phyloP scores from a whole-genome alignment of 2,113 vertebrate species.

The Tympanuchus pallidicinctus region DNA sequence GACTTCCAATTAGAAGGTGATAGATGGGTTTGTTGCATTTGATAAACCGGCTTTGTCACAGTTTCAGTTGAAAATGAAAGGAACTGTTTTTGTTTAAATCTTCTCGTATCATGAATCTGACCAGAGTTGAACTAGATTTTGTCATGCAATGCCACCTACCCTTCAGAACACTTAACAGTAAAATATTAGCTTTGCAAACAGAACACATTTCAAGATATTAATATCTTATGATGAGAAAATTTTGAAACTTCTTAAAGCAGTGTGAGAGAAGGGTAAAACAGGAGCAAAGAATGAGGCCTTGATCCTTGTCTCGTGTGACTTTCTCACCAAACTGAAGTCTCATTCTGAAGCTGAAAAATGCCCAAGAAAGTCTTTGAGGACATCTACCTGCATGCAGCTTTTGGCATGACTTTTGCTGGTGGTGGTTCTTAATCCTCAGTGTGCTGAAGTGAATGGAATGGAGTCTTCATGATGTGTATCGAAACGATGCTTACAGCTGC shows the following conservation, averaged over 20 bases:
- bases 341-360: neutral
- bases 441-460: neutral
- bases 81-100: slow-evolving; percentile 25
- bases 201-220: neutral
- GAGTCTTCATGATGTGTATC: neutral
- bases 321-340: neutral
- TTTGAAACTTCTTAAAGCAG: neutral
- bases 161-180: neutral
- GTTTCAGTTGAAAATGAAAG: slow-evolving; percentile 58
- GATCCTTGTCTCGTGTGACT: neutral
- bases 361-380: neutral
- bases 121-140: neutral
- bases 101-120: neutral
- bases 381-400: accelerated
- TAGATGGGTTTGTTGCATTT: slow-evolving; percentile 66
- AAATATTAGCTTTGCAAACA: neutral
- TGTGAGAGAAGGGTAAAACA: neutral
- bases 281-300: neutral
- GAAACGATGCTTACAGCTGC: neutral
- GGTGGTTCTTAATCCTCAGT: neutral
- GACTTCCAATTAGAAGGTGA: slow-evolving; percentile 67
- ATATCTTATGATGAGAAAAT: neutral
- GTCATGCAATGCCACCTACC: neutral
- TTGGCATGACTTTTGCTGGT: neutral
- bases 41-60: slow-evolving; percentile 64